phyloP scores from a whole-genome alignment of 2,797 vertebrate genomes.

The Darevskia mixta region DNA sequence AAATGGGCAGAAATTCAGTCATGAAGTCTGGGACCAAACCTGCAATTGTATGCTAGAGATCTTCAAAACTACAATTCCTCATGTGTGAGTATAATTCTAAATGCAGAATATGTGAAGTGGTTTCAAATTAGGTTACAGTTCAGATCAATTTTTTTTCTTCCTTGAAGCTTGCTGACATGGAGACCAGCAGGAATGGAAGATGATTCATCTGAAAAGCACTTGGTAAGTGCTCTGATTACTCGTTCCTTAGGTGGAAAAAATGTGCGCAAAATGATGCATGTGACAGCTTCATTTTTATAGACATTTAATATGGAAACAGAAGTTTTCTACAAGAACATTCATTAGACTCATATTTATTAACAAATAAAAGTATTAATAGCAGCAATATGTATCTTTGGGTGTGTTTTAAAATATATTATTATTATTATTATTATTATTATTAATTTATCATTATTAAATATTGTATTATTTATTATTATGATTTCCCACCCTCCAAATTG shows the following conservation, averaged over 20 bases:
- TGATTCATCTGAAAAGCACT: conserved; percentile 89
- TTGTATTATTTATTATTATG: too few relatives aligned
- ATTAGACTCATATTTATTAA: neutral
- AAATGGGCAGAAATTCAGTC: conserved; percentile 94
- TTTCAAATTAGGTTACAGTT: conserved; percentile 21
- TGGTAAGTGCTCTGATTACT: conserved; percentile 80
- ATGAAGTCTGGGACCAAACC: conserved; percentile 91
- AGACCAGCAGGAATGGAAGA: conserved; percentile 93
- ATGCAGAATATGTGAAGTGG: neutral
- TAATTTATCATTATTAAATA: too few relatives aligned
- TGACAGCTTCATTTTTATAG: neutral
- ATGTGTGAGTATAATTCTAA: conserved; percentile 84
- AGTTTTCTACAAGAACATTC: neutral
- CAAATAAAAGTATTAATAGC: neutral
- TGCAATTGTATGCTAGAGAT: conserved; percentile 96
- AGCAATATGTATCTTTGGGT: neutral
- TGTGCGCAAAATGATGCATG: conserved; percentile 1
- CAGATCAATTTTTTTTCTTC: conserved; percentile 33
- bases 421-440: too few relatives aligned
- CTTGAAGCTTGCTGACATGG: conserved; percentile 92
- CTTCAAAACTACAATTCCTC: conserved; percentile 95
- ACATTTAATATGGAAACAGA: neutral
- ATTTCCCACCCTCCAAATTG: too few relatives aligned
- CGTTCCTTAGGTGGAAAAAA: neutral
- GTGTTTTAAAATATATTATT: too few relatives aligned